Evolutionary conservation across 1,140 invertebrate genomes (phyloP).

Genomic region (Bombus terrestris): DNA sequence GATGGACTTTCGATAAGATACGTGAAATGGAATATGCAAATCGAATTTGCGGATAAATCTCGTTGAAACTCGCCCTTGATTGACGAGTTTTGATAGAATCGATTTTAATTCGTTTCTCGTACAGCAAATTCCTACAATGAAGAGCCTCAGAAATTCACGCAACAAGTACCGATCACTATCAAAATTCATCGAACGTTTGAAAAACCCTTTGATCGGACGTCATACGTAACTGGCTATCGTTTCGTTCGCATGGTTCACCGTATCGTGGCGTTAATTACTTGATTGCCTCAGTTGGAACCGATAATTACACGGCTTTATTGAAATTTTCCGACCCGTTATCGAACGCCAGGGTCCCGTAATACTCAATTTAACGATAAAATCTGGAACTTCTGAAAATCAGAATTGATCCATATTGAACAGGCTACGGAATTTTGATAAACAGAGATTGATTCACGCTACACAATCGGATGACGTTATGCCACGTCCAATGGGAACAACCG

Average conservation of each 20-base stretch:
- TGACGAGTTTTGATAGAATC: background rate
- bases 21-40: background rate
- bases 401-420: constrained; percentile 13
- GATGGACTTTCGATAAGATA: background rate
- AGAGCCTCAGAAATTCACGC: background rate
- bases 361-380: constrained; percentile 28
- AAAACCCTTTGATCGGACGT: background rate
- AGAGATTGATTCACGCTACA: constrained; percentile 8
- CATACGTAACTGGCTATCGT: background rate
- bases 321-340: constrained; percentile 16
- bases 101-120: no score
- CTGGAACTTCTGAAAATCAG: background rate
- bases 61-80: background rate
- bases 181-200: background rate
- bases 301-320: constrained; percentile 34
- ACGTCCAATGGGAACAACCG: background rate
- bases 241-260: background rate
- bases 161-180: background rate
- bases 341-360: background rate
- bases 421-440: constrained; percentile 15
- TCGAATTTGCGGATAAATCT: background rate
- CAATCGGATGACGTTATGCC: background rate
- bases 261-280: constrained; percentile 7
- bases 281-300: background rate
- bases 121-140: background rate